Percentiles rank a stretch among this genome's conserved stretches.
Conservation (phyloP, 2,888 invertebrate species). For the Nomada ferruginata region DNA sequence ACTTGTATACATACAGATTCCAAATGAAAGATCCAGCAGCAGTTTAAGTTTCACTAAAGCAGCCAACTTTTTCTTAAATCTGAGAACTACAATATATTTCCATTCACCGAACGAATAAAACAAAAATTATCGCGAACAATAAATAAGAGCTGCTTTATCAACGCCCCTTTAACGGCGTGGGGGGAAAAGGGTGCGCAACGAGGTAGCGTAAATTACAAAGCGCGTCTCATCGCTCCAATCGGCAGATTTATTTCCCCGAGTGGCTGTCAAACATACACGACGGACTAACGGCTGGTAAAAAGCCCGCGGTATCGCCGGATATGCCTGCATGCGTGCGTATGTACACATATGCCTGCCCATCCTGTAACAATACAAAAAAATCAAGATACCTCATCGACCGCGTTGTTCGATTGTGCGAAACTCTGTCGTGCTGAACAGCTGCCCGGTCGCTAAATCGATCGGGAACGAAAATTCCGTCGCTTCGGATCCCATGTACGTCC, state of each 20-base stretch:
- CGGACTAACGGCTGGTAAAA: slow-evolving; percentile 38
- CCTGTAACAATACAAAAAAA: slow-evolving; percentile 30
- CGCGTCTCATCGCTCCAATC: slow-evolving; percentile 36
- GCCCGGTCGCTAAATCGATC: slow-evolving; percentile 51
- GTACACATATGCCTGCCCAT: slow-evolving; percentile 5
- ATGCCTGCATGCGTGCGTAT: not conserved
- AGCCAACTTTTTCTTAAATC: not conserved
- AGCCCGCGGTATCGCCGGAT: not conserved
- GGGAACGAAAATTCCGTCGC: slow-evolving; percentile 46
- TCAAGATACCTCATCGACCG: slow-evolving; percentile 40
- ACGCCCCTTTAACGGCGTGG: not conserved
- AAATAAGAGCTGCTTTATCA: slow-evolving; percentile 5
- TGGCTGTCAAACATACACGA: slow-evolving; percentile 38
- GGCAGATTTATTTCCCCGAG: slow-evolving; percentile 49
- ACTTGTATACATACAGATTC: no score
- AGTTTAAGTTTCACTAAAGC: no score
- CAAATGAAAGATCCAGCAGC: not conserved
- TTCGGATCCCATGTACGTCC: slow-evolving; percentile 28
- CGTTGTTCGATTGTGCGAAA: slow-evolving; percentile 27
- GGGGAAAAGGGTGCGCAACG: not conserved
- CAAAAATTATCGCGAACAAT: not conserved
- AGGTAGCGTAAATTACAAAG: slow-evolving; percentile 18
- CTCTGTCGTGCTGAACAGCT: slow-evolving; percentile 23
- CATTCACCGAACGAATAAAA: not conserved
- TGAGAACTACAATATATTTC: no score